Evolutionary conservation across 2,888 invertebrate genomes (phyloP), one percentile per base, ranked within the genome.

Genomic region (Bellardia bayeri): DNA sequence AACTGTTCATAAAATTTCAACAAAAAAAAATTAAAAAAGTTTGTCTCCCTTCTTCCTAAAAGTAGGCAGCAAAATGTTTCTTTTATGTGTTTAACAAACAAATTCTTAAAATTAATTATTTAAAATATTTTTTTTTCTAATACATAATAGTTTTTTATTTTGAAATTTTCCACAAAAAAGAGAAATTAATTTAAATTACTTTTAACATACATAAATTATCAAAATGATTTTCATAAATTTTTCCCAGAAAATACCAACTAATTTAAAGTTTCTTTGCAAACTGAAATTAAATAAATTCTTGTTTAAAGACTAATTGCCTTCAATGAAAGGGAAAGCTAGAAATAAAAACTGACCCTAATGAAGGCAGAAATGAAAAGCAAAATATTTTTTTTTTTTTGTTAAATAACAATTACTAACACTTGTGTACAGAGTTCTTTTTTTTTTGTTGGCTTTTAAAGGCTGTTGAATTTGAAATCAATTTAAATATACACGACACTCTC

Each of bases 331-430:
- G 1, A 72, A 54, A 42, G 16, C 45, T n/a, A 76, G 33, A 14
- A 23, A 54, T 33, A 40, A 64, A 42, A 54, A 30, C 61, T 68
- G 61, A 68, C 68, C 82, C 61, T 72, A 76, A 76, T 80, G 81
- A 76, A 16, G 7, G 33, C 14, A 49, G 23, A 66, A 66, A 11
- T n/a, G 42, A 40, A 63, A 58, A 58, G 54, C 11, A 64, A 11
- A 45, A 61, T 40, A 23, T 64, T 64, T 9, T 51, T 0, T 64
- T 64, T 9, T 51, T 0, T 40, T 8, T 42, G 3, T 13, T 30
- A 56, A 23, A 16, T 6, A 82, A 68, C 78, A 87, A 82, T 87
- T 84, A 87, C 78, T 16, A 78, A 82, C 82, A 82, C 76, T 82
- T 63, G 68, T 37, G 58, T 72, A 3, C 49, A 9, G 30, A n/a